Evolutionary conservation across 2,888 invertebrate genomes (phyloP).

Genomic region (Eristalis tenax): DNA sequence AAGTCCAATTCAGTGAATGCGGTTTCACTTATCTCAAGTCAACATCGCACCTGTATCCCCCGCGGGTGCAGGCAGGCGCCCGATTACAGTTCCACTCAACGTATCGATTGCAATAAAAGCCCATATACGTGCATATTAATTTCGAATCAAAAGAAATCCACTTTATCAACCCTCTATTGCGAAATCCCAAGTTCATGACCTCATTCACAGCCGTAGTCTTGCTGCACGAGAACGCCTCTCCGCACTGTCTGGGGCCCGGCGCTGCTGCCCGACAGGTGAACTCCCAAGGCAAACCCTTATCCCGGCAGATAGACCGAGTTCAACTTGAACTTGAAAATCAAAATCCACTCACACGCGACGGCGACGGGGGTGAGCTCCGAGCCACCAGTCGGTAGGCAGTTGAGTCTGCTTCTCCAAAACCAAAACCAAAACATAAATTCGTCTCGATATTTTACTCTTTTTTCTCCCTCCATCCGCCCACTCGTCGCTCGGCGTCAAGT

Average conservation of each 20-base stretch:
- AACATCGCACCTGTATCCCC: not conserved
- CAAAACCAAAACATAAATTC: slow-evolving; percentile 41
- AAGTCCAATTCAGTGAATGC: not conserved
- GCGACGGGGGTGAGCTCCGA: not conserved
- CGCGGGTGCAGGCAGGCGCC: not conserved
- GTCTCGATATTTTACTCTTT: slow-evolving; percentile 30
- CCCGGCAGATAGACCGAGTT: slow-evolving; percentile 60
- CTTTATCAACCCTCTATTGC: not conserved
- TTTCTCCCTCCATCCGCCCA: slow-evolving; percentile 5
- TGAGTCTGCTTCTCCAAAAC: slow-evolving; percentile 5
- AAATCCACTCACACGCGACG: slow-evolving; percentile 37
- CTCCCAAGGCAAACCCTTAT: slow-evolving; percentile 22
- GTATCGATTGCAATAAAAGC: slow-evolving; percentile 17
- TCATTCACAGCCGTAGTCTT: slow-evolving; percentile 15
- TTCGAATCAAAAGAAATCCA: slow-evolving; percentile 28
- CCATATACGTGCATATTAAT: slow-evolving; percentile 12
- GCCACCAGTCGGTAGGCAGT: not conserved
- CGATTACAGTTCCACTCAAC: not conserved
- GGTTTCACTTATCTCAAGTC: not conserved
- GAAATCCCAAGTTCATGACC: slow-evolving; percentile 56
- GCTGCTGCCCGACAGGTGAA: slow-evolving; percentile 25
- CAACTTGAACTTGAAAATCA: slow-evolving; percentile 70
- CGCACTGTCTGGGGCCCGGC: not conserved
- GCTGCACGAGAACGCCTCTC: not conserved
- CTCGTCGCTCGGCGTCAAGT: slow-evolving; percentile 8